Conservation (phyloP, 2,888 invertebrate species). For the Thymelicus acteon region DNA sequence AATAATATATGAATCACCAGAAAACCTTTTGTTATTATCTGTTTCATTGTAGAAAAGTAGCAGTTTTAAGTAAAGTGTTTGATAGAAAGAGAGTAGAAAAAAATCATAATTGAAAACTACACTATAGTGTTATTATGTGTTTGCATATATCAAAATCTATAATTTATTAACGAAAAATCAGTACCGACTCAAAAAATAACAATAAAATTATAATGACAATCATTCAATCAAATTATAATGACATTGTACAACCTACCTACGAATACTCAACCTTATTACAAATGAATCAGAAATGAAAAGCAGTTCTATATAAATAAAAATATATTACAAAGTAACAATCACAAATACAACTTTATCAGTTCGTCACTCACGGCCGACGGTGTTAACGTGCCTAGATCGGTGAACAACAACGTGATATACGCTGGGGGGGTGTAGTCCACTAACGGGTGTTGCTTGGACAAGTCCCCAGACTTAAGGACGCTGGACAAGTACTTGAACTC, state of each 20-base stretch:
- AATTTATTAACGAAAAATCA: too few relatives aligned
- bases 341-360: slow-evolving; percentile 97
- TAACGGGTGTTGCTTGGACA: slow-evolving; percentile 90
- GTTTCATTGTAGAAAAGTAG: too few relatives aligned
- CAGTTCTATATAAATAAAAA: slow-evolving; percentile 22
- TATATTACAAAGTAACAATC: slow-evolving; percentile 45
- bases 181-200: too few relatives aligned
- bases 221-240: too few relatives aligned
- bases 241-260: background rate
- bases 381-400: slow-evolving; percentile 97
- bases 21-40: too few relatives aligned
- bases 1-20: too few relatives aligned
- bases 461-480: slow-evolving; percentile 70
- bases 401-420: slow-evolving; percentile 96
- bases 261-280: background rate
- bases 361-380: slow-evolving; percentile 99
- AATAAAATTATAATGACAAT: background rate
- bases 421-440: slow-evolving; percentile 99
- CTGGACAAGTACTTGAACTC: slow-evolving; percentile 90
- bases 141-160: too few relatives aligned
- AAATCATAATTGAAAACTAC: too few relatives aligned
- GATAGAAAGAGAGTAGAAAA: too few relatives aligned
- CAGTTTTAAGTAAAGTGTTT: too few relatives aligned
- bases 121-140: too few relatives aligned
- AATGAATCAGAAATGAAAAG: slow-evolving; percentile 4